Conservation (phyloP, 2,888 invertebrate genomes). For the Conomelus anceps region DNA sequence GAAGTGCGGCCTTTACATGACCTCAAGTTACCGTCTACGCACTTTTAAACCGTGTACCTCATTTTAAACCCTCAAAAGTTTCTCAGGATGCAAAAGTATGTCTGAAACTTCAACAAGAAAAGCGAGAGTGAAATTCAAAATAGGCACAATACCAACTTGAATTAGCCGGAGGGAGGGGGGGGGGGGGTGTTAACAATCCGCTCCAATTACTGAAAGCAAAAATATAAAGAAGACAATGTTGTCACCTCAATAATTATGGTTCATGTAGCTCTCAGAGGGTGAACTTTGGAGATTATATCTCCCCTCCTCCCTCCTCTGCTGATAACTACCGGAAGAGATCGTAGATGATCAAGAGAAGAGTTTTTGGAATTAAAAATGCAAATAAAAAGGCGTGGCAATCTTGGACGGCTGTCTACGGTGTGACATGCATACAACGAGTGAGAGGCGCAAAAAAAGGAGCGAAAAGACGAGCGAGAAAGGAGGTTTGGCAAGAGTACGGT, state of each 20-base stretch:
- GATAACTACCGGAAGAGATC: background rate
- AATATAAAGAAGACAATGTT: background rate
- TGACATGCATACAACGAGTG: background rate
- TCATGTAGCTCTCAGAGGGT: background rate
- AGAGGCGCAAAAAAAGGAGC: background rate
- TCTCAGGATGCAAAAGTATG: too few relatives aligned
- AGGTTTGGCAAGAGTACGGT: background rate
- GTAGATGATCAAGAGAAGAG: background rate
- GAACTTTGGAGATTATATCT: background rate
- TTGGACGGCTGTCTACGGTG: background rate
- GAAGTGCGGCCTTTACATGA: too few relatives aligned
- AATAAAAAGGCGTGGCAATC: background rate
- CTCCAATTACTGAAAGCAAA: background rate
- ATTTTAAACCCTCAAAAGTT: too few relatives aligned
- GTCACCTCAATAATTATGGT: background rate
- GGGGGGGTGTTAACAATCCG: too few relatives aligned
- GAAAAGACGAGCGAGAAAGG: background rate
- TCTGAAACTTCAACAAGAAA: background rate
- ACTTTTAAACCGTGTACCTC: too few relatives aligned
- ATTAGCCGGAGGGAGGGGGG: background rate
- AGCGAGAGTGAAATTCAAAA: background rate
- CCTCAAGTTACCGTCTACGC: too few relatives aligned
- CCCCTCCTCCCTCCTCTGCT: background rate
- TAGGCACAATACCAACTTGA: background rate
- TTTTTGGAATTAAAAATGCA: background rate